Evolutionary conservation across 2,888 invertebrate species (phyloP).

Genomic region (Drosophila nigricruria): DNA sequence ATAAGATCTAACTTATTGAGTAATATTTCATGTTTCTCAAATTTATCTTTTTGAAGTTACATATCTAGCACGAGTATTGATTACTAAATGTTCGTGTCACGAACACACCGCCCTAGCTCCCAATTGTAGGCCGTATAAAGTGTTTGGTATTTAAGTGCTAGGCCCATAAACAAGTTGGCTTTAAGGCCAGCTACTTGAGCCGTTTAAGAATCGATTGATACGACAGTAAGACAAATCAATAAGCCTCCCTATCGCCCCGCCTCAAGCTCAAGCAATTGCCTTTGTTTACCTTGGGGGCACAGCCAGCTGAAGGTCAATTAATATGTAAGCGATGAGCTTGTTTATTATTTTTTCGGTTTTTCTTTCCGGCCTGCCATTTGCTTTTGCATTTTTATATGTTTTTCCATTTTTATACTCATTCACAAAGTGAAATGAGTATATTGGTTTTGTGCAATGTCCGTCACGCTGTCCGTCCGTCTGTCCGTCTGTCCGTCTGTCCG

Average conservation of each 20-base stretch:
- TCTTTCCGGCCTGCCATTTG: constrained; percentile 38
- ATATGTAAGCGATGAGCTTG: constrained; percentile 57
- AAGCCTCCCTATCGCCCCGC: constrained; percentile 22
- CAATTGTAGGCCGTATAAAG: background rate
- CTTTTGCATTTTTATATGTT: constrained; percentile 56
- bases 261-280: background rate
- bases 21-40: background rate
- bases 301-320: constrained; percentile 70
- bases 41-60: background rate
- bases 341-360: constrained; percentile 16
- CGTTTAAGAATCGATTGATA: constrained; percentile 53
- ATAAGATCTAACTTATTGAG: background rate
- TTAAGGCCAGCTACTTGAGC: constrained; percentile 39
- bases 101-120: background rate
- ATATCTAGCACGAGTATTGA: background rate
- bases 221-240: constrained; percentile 62
- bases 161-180: constrained; percentile 42
- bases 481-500: no score
- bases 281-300: constrained; percentile 7
- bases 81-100: background rate
- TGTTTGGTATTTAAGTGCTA: constrained; percentile 19
- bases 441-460: no score
- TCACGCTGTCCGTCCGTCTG: no score
- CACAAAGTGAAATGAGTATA: no score
- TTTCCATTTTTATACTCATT: constrained; percentile 35